A percentile compares a stretch with the other conserved stretches of the same genome.
phyloP scores from a whole-genome alignment of 1,140 invertebrate species.

The Drosophila cardini region DNA sequence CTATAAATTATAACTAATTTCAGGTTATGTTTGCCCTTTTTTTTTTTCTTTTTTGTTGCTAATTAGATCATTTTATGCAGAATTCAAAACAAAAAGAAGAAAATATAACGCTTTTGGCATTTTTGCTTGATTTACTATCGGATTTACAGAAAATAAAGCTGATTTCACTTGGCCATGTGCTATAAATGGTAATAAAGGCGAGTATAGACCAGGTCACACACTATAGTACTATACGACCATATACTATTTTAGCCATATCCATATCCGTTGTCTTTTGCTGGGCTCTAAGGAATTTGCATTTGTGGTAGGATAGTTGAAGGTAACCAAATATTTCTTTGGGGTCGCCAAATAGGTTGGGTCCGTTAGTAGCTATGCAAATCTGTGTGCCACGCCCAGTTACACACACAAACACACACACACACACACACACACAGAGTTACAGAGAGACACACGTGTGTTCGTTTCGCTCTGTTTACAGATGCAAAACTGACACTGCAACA shows the following conservation, averaged over 20 bases:
- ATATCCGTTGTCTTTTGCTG: conserved; percentile 16
- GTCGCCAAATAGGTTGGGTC: conserved; percentile 44
- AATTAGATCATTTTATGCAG: conserved; percentile 7
- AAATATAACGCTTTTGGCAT: neutral
- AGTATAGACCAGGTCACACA: neutral
- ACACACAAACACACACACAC: conserved; percentile 22
- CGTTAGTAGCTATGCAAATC: conserved; percentile 46
- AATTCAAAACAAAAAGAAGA: too few relatives aligned
- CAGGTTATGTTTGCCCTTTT: neutral
- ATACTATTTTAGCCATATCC: conserved; percentile 3
- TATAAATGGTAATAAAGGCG: conserved; percentile 44
- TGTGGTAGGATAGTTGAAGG: conserved; percentile 2
- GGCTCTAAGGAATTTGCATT: conserved; percentile 34
- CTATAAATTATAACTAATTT: conserved; percentile 5
- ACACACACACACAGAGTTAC: conserved; percentile 32
- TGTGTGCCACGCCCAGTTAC: neutral
- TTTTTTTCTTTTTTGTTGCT: neutral
- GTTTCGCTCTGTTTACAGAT: conserved; percentile 68
- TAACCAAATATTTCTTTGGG: conserved; percentile 42
- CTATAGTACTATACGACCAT: neutral
- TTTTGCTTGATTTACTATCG: conserved; percentile 3
- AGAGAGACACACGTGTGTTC: conserved; percentile 20
- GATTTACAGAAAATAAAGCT: neutral
- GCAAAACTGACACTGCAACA: conserved; percentile 72
- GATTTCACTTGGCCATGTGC: conserved; percentile 19